phyloP scores from a whole-genome alignment of 2,113 vertebrate species.

The Saccopteryx bilineata region DNA sequence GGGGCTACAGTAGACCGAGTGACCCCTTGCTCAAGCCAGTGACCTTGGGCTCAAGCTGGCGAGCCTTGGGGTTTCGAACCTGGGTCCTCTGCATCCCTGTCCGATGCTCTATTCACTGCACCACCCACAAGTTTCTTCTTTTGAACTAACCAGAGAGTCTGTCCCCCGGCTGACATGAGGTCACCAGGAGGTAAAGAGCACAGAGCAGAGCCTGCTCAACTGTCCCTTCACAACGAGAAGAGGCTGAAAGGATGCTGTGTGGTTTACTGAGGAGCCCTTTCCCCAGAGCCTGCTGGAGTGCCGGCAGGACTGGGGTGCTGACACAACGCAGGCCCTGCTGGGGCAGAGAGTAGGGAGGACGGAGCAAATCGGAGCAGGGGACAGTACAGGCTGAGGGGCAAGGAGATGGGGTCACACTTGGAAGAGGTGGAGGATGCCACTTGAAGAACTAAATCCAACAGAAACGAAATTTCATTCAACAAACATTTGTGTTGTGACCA shows the following conservation, averaged over 20 bases:
- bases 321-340: not conserved
- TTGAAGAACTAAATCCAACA: not conserved
- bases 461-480: not conserved
- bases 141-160: slow-evolving; percentile 61
- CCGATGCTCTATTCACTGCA: no score
- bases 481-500: not conserved
- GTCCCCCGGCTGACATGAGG: slow-evolving; percentile 40
- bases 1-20: no score
- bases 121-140: not conserved
- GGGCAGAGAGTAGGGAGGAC: not conserved
- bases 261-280: not conserved
- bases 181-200: slow-evolving; percentile 48
- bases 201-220: not conserved
- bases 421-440: not conserved
- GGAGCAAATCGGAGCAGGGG: fast-evolving
- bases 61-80: no score
- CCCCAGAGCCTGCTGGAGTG: not conserved
- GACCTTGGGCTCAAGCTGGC: no score
- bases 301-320: not conserved
- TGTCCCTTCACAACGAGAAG: slow-evolving; percentile 15
- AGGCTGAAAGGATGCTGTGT: not conserved
- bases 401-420: not conserved
- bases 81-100: no score
- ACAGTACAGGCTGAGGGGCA: not conserved
- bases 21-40: no score